A percentile compares a stretch with the other conserved stretches of the same genome.
These are phyloP conservation scores for Aegithalos caudatus DNA, from an alignment of 2,113 vertebrate species.

Conservation along the genomic window DNA sequence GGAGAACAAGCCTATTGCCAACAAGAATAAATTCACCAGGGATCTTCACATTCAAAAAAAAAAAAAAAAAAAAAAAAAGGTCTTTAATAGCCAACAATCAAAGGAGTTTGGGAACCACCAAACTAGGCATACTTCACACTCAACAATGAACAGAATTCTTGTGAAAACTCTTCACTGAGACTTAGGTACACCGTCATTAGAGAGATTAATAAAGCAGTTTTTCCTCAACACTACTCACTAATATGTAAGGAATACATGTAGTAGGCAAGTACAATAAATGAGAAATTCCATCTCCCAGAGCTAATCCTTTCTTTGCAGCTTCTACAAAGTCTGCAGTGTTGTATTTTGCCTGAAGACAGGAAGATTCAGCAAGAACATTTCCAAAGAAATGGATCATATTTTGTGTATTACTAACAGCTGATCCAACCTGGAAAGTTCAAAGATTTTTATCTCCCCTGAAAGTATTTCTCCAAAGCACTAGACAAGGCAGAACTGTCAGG, in stretches of 20 bases:
- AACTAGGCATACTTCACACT: not conserved
- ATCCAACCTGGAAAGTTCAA: slow-evolving; percentile 16
- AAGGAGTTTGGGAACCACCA: not conserved
- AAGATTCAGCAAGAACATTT: not conserved
- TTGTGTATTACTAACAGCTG: not conserved
- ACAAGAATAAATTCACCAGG: not conserved
- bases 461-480: slow-evolving; percentile 11
- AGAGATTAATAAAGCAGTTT: not conserved
- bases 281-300: not conserved
- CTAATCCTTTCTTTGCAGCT: not conserved
- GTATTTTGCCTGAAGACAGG: not conserved
- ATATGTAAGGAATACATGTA: not conserved
- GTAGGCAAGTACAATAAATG: not conserved
- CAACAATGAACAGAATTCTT: not conserved
- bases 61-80: not conserved
- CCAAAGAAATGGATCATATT: not conserved
- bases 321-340: not conserved
- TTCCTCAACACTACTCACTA: not conserved
- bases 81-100: not conserved
- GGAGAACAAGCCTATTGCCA: not conserved
- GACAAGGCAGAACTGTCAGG: not conserved
- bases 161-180: not conserved
- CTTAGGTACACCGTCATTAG: not conserved
- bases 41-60: not conserved
- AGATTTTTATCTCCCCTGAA: not conserved